Percentiles rank a stretch among this genome's conserved stretches.
Conservation (phyloP, 1,140 invertebrate species). For the Luehdorfia chinensis region DNA sequence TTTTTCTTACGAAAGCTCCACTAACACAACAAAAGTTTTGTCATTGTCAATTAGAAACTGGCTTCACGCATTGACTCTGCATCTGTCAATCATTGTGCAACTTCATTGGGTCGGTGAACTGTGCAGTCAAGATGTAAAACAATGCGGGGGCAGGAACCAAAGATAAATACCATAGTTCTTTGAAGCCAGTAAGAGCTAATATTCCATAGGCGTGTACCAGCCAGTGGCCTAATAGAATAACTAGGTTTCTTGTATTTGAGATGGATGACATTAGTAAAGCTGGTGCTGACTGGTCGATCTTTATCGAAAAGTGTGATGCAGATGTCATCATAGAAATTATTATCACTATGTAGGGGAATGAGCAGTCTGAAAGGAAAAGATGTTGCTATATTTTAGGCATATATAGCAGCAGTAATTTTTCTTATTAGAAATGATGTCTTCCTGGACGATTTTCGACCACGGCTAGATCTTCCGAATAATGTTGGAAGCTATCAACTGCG, state of each 20-base stretch:
- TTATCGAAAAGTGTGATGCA: slow-evolving; percentile 94
- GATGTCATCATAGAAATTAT: slow-evolving; percentile 95
- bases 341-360: slow-evolving; percentile 96
- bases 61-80: slow-evolving; percentile 14
- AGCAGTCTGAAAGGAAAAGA: slow-evolving; percentile 88
- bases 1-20: too few relatives aligned
- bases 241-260: slow-evolving; percentile 88
- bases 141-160: slow-evolving; percentile 93
- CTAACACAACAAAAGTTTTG: too few relatives aligned
- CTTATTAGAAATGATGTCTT: too few relatives aligned
- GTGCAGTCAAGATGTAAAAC: slow-evolving; percentile 95
- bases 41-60: slow-evolving; percentile 13
- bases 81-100: slow-evolving; percentile 69
- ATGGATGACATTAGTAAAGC: slow-evolving; percentile 87
- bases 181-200: slow-evolving; percentile 85
- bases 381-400: too few relatives aligned
- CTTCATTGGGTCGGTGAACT: slow-evolving; percentile 91
- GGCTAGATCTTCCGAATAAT: too few relatives aligned
- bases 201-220: slow-evolving; percentile 95
- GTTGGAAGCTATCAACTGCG: too few relatives aligned
- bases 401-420: too few relatives aligned
- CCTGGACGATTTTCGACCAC: too few relatives aligned
- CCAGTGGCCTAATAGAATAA: slow-evolving; percentile 95
- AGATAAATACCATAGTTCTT: slow-evolving; percentile 81
- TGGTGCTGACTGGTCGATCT: slow-evolving; percentile 90